phyloP scores from a whole-genome alignment of 2,888 invertebrate genomes.

The Yponomeuta evonymella region DNA sequence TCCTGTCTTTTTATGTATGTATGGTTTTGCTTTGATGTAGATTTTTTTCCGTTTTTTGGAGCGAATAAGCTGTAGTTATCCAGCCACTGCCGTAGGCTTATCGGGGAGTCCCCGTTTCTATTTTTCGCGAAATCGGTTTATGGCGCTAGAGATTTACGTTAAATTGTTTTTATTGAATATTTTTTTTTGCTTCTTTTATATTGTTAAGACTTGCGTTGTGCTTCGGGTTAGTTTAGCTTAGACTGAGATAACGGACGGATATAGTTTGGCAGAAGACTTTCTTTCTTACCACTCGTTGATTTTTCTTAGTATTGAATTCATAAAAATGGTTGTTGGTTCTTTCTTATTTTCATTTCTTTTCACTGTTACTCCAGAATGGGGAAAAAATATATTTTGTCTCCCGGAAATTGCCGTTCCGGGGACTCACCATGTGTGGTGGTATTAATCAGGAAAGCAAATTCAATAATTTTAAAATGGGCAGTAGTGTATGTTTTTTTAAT shows the following conservation, averaged over 20 bases:
- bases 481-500: too few species aligned
- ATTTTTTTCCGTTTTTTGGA: not conserved
- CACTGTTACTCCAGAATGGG: not conserved
- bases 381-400: not conserved
- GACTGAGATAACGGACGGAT: too few species aligned
- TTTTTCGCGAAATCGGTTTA: conserved; percentile 10
- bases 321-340: not conserved
- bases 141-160: conserved; percentile 2
- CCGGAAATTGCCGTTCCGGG: too few species aligned
- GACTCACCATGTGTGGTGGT: too few species aligned
- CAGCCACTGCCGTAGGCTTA: conserved; percentile 6
- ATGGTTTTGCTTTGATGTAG: too few species aligned
- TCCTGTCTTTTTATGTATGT: not conserved
- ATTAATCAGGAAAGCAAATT: too few species aligned
- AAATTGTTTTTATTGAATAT: conserved; percentile 5
- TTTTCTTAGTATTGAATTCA: not conserved
- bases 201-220: not conserved
- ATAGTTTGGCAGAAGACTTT: not conserved
- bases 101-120: conserved; percentile 4
- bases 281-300: not conserved
- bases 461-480: too few species aligned
- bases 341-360: not conserved
- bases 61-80: not conserved
- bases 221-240: not conserved
- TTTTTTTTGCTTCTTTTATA: not conserved